Percentiles rank a stretch among this genome's conserved stretches.
Evolutionary conservation across 2,113 vertebrate species (phyloP).

Genomic region (Pomatostomus ruficeps): DNA sequence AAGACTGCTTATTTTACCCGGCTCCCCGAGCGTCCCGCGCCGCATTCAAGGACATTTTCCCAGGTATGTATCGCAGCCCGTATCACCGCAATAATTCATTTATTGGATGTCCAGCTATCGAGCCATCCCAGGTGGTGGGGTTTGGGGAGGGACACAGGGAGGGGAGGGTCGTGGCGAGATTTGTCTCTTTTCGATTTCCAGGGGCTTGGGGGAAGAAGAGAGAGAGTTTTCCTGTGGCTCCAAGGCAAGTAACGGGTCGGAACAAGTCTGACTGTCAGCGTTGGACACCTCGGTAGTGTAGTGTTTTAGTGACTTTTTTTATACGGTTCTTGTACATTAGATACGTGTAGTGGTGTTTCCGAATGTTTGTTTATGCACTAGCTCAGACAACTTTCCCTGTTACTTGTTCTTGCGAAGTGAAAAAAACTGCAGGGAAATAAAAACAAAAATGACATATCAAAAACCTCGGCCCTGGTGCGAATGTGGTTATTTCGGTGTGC

Average conservation of each 20-base stretch:
- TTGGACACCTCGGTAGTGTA: constrained; percentile 83
- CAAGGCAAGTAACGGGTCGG: constrained; percentile 90
- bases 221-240: constrained; percentile 83
- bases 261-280: constrained; percentile 85
- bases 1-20: constrained; percentile 82
- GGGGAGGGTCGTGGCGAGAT: constrained; percentile 78
- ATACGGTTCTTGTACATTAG: constrained; percentile 87
- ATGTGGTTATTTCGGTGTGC: constrained; percentile 74
- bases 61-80: constrained; percentile 82
- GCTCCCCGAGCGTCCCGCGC: constrained; percentile 80
- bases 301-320: constrained; percentile 86
- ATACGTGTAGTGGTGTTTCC: constrained; percentile 85
- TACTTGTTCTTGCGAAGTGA: constrained; percentile 91
- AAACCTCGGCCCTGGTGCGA: constrained; percentile 73
- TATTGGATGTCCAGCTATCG: constrained; percentile 81
- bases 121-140: constrained; percentile 77
- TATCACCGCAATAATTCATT: constrained; percentile 82
- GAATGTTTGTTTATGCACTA: constrained; percentile 86
- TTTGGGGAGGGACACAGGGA: too few species aligned
- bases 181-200: constrained; percentile 80
- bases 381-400: constrained; percentile 90
- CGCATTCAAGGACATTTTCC: constrained; percentile 79
- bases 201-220: too few species aligned
- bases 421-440: constrained; percentile 89
- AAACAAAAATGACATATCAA: constrained; percentile 87